These are phyloP conservation scores for Dufourea novaeangliae DNA, from an alignment of 1,140 invertebrate genomes.

Conservation along the genomic window DNA sequence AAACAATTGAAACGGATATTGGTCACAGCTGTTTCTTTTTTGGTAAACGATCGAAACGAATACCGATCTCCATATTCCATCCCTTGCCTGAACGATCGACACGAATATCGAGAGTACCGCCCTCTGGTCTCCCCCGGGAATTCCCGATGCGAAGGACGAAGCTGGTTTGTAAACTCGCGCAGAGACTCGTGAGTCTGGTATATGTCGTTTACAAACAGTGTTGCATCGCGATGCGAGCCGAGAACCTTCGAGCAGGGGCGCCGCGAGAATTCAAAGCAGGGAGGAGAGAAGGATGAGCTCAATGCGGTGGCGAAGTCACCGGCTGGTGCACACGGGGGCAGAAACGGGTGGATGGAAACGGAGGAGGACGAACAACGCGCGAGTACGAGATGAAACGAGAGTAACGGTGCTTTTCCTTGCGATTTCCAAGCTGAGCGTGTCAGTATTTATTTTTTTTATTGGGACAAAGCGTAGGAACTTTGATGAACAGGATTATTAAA, in stretches of 20 bases:
- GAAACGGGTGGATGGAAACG: background rate
- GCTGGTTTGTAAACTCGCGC: background rate
- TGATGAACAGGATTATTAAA: too few relatives aligned
- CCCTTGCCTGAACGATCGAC: background rate
- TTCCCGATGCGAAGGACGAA: background rate
- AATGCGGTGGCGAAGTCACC: too few relatives aligned
- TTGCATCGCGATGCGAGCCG: conserved; percentile 16
- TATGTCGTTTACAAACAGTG: conserved; percentile 13
- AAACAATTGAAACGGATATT: too few relatives aligned
- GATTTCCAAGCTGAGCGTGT: background rate
- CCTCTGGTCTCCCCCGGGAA: background rate
- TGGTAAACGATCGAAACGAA: too few relatives aligned
- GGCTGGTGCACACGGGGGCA: too few relatives aligned
- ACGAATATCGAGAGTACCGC: background rate
- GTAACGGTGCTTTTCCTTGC: background rate
- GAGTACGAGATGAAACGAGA: background rate
- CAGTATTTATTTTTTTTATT: background rate
- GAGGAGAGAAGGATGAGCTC: background rate
- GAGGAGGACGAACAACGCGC: background rate
- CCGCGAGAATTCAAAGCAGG: conserved; percentile 4
- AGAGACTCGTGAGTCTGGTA: background rate
- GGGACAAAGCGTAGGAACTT: background rate
- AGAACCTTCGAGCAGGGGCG: background rate
- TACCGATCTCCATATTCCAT: too few relatives aligned
- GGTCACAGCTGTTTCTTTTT: too few relatives aligned